phyloP scores from a whole-genome alignment of 2,888 invertebrate species.

The Leucania comma region DNA sequence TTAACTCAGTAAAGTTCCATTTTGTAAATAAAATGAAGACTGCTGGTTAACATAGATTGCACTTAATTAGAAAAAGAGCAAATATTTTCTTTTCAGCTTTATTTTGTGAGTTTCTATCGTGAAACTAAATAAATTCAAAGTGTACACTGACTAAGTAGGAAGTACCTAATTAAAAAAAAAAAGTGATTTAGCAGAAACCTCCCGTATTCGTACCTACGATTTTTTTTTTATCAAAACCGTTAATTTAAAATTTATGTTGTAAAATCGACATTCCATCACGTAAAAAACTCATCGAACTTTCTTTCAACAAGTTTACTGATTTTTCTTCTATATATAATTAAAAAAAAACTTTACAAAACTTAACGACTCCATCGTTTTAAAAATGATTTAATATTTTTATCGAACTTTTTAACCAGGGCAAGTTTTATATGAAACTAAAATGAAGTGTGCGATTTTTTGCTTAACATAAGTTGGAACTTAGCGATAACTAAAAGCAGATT shows the following conservation, averaged over 20 bases:
- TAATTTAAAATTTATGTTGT: not conserved
- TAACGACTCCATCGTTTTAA: slow-evolving; percentile 5
- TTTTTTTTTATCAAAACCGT: not conserved
- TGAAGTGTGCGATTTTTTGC: slow-evolving; percentile 59
- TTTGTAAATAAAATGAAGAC: slow-evolving; percentile 49
- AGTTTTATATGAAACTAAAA: slow-evolving; percentile 60
- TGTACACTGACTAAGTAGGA: not conserved
- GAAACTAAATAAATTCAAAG: not conserved
- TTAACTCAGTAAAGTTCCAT: slow-evolving; percentile 29
- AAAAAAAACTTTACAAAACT: slow-evolving; percentile 5
- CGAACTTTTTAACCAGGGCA: slow-evolving; percentile 46
- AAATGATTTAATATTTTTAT: slow-evolving; percentile 39
- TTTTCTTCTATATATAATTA: not conserved
- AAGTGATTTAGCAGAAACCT: too few species aligned
- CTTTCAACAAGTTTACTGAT: not conserved
- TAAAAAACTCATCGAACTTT: not conserved
- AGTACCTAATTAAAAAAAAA: not conserved
- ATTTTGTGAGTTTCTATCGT: not conserved
- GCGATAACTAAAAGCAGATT: slow-evolving; percentile 68
- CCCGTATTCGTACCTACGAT: too few species aligned
- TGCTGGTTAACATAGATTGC: slow-evolving; percentile 6
- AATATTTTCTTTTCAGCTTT: slow-evolving; percentile 1
- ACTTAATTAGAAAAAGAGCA: slow-evolving; percentile 36
- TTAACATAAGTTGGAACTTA: slow-evolving; percentile 51
- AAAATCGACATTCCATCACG: not conserved